Conservation (phyloP, 2,113 vertebrate genomes). For the Plectropomus leopardus region DNA sequence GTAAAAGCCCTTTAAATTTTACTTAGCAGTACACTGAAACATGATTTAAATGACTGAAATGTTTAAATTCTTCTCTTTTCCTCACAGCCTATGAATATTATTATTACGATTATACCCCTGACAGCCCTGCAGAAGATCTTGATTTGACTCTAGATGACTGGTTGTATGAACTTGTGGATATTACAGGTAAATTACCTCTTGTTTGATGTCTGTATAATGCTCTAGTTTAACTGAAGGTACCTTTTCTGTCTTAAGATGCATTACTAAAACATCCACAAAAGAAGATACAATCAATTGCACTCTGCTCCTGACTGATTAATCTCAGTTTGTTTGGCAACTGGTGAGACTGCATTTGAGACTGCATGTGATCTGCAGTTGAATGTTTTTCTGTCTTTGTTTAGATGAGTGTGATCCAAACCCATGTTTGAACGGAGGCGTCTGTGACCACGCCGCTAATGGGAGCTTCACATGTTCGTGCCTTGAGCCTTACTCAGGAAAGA, state of each 20-base stretch:
- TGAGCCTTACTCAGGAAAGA: slow-evolving; percentile 68
- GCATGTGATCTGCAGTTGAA: neutral
- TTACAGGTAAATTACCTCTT: slow-evolving; percentile 34
- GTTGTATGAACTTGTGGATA: slow-evolving; percentile 57
- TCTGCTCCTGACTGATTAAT: neutral
- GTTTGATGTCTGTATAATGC: neutral
- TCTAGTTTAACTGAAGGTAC: neutral
- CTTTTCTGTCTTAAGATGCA: neutral
- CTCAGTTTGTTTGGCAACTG: too few relatives aligned
- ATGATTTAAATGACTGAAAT: neutral
- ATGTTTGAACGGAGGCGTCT: slow-evolving; percentile 70
- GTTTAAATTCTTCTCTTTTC: neutral
- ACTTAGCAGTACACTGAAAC: neutral
- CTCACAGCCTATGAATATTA: slow-evolving; percentile 44
- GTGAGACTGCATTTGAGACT: neutral
- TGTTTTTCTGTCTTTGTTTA: slow-evolving; percentile 26
- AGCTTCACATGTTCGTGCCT: slow-evolving; percentile 70
- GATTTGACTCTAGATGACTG: slow-evolving; percentile 43
- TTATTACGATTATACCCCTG: slow-evolving; percentile 35
- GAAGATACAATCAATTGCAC: neutral
- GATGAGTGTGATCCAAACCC: slow-evolving; percentile 76
- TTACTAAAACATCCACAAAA: neutral
- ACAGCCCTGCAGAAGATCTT: slow-evolving; percentile 11
- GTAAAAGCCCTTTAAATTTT: neutral
- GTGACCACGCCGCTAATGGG: neutral